A percentile compares a stretch with the other conserved stretches of the same genome.
phyloP scores from a whole-genome alignment of 30 jellyfish, hydroid and myxozoan species.

The Catostylus mosaicus region DNA sequence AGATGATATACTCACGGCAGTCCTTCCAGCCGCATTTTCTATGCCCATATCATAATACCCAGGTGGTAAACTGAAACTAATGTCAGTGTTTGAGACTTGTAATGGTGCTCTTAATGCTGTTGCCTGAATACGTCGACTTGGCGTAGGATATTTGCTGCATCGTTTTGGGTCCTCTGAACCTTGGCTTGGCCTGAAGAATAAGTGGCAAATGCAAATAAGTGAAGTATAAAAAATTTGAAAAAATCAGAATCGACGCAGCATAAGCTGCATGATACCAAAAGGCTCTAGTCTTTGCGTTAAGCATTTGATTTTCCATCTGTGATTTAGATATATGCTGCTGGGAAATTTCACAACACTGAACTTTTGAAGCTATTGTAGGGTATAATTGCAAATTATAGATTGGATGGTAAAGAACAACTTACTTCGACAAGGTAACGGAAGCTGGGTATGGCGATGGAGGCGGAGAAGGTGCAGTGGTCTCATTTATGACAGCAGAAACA shows the following conservation, averaged over 20 bases:
- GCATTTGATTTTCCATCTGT: too few relatives aligned
- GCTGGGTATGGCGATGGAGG: slow-evolving; percentile 92
- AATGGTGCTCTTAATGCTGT: slow-evolving; percentile 93
- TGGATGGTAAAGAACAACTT: slow-evolving; percentile 7
- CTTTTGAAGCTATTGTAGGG: too few relatives aligned
- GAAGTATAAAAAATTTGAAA: too few relatives aligned
- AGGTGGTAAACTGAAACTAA: slow-evolving; percentile 73
- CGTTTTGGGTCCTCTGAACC: slow-evolving; percentile 17
- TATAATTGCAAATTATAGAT: too few relatives aligned
- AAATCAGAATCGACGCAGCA: too few relatives aligned
- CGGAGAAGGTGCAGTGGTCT: slow-evolving; percentile 82
- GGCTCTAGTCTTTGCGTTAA: too few relatives aligned
- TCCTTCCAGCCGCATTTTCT: slow-evolving; percentile 85
- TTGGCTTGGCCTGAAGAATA: slow-evolving; percentile 48
- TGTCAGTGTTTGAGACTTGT: slow-evolving; percentile 70
- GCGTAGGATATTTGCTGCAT: slow-evolving; percentile 60
- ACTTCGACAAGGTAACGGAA: slow-evolving; percentile 83
- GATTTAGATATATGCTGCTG: too few relatives aligned
- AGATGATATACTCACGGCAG: slow-evolving; percentile 62
- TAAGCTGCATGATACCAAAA: too few relatives aligned
- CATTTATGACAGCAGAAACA: slow-evolving; percentile 78
- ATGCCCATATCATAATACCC: slow-evolving; percentile 91
- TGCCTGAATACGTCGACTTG: slow-evolving; percentile 88
- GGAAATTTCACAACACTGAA: too few relatives aligned
- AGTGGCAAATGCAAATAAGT: too few relatives aligned